Conservation (phyloP, 2,797 vertebrate genomes). For the Sternotherus odoratus region DNA sequence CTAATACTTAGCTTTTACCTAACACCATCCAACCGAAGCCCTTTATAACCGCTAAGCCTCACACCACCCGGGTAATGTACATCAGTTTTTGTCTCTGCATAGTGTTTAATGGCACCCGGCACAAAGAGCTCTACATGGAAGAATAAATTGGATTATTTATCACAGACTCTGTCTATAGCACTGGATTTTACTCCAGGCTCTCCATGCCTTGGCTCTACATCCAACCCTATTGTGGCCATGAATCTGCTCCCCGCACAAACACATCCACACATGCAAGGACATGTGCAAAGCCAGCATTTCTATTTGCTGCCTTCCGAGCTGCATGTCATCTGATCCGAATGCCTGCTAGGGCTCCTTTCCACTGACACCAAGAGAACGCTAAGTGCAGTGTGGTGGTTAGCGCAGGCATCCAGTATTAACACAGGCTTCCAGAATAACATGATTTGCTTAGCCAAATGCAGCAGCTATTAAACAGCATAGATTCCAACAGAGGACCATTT, state of each 20-base stretch:
- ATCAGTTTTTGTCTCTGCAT: not conserved
- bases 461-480: not conserved
- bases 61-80: not conserved
- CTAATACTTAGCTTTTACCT: not conserved
- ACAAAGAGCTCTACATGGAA: not conserved
- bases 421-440: not conserved
- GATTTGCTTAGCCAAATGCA: not conserved
- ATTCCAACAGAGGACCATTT: not conserved
- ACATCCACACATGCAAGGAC: not conserved
- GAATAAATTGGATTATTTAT: not conserved
- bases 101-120: not conserved
- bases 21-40: not conserved
- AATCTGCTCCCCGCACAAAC: not conserved
- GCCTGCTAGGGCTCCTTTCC: too few relatives aligned
- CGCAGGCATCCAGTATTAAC: not conserved
- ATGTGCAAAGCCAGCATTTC: not conserved
- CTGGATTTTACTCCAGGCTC: not conserved
- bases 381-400: not conserved
- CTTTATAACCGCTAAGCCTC: not conserved
- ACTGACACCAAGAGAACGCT: too few relatives aligned
- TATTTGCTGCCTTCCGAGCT: not conserved
- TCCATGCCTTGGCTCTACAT: not conserved
- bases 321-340: not conserved
- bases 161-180: not conserved
- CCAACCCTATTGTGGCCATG: not conserved